Base-by-base conservation (phyloP, 2,113 vertebrate genomes). In the Triplophysa tibetana region DNA sequence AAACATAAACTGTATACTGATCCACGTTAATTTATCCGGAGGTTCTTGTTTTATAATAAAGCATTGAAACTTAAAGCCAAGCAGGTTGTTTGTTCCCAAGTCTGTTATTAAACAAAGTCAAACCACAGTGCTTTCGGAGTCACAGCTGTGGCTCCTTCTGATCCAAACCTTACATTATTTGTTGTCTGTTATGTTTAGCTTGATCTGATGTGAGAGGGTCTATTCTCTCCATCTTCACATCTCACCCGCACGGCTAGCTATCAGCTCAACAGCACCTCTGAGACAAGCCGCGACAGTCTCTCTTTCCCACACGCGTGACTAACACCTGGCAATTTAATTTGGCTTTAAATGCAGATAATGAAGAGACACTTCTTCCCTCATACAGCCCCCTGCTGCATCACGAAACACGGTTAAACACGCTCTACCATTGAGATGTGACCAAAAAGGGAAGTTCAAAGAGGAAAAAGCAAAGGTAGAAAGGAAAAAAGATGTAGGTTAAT, bases 271-370 rank as follows among this genome's bases (percentile, higher is more conserved):
- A 70, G 43, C 66, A 72, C 14, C 13, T 62, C 29, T 61, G 12
- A 65, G 54, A 66, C 78, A 80, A 72, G 78, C 38, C 60, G n/a
- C 11, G 67, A 61, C 73, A 70, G n/a, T 63, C 54, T 19, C 48
- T 52, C 41, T 70, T n/a, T 62, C 54, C 19, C 19, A 45, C 56
- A 67, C 33, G 23, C 38, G 33, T 4, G 13, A 38, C 60, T 52
- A 17, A 72, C 58, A 70, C 38, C 74, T 52, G 60, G 61, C 56
- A 52, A 61, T 50, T 52, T 10, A 63, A 33, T 21, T 33, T 43
- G 52, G 61, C 43, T 64, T 14, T 48, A 1, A 16, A 33, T 21
- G 24, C 41, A 41, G 70, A 64, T 64, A 63, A 76, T 65, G 7
- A 52, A 19, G 43, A 65, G 8, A 14, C 65, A 11, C 14, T 60